Evolutionary conservation across 2,113 vertebrate species (phyloP).

Genomic region (Platysternon megacephalum): DNA sequence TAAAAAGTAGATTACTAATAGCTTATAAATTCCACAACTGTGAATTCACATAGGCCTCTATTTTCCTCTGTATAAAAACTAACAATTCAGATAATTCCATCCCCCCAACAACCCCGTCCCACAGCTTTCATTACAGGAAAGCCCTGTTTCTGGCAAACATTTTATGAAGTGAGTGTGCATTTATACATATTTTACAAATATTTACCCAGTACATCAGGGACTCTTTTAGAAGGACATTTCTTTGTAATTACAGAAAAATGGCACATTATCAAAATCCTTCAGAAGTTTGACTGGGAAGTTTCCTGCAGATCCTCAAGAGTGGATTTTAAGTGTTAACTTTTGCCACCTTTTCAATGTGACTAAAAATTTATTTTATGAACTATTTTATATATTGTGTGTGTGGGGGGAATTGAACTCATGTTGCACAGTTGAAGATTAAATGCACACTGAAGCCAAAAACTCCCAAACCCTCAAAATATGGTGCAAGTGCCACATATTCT

Average conservation of each 20-base stretch:
- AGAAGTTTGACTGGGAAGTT: not conserved
- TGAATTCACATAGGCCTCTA: not conserved
- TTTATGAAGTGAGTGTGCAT: not conserved
- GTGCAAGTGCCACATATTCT: not conserved
- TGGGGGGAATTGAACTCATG: not conserved
- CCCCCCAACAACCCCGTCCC: not conserved
- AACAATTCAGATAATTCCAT: accelerated
- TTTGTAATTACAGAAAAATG: not conserved
- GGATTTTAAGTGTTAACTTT: not conserved
- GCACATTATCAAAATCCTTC: not conserved
- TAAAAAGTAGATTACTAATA: not conserved
- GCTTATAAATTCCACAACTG: not conserved
- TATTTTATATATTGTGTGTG: not conserved
- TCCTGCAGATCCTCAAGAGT: not conserved
- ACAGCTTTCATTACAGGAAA: not conserved
- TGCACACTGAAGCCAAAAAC: not conserved
- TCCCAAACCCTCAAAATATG: not conserved
- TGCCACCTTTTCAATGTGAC: not conserved
- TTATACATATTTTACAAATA: not conserved
- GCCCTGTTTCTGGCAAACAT: not conserved
- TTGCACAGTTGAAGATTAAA: not conserved
- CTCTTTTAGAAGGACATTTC: not conserved
- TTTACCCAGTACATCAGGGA: not conserved
- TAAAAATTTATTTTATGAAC: not conserved
- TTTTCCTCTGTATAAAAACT: not conserved